These are phyloP conservation scores for Artibeus jamaicensis DNA, from an alignment of 2,797 vertebrate species.

Conservation along the genomic window DNA sequence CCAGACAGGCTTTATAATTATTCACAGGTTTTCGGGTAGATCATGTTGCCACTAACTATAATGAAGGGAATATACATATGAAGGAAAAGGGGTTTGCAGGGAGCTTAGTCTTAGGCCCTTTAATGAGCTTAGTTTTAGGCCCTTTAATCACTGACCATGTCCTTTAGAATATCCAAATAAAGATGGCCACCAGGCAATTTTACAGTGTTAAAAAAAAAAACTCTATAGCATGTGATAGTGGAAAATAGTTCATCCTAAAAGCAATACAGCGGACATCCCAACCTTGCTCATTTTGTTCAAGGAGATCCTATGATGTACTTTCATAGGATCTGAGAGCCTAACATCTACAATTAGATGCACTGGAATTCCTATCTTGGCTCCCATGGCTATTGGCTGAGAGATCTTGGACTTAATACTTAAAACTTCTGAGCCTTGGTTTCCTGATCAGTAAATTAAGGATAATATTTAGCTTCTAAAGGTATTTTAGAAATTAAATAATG, in stretches of 20 bases:
- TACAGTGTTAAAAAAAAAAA: not conserved
- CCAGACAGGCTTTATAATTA: not conserved
- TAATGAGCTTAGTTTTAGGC: not conserved
- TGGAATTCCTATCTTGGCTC: not conserved
- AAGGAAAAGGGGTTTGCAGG: not conserved
- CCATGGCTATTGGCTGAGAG: not conserved
- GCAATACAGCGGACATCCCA: not conserved
- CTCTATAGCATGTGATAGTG: not conserved
- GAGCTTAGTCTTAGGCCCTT: not conserved
- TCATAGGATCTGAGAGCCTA: not conserved
- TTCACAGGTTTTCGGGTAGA: not conserved
- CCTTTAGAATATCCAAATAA: not conserved
- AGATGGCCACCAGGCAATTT: not conserved
- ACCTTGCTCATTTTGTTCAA: not conserved
- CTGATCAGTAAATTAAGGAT: not conserved
- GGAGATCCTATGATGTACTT: not conserved
- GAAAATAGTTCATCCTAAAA: not conserved
- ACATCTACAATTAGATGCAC: not conserved
- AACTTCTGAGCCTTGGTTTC: not conserved
- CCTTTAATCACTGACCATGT: not conserved
- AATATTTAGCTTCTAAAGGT: conserved; percentile 5
- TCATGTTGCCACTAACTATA: not conserved
- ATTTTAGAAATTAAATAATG: conserved; percentile 8
- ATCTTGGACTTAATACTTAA: not conserved
- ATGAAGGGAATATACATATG: not conserved